These are phyloP conservation scores for Ormyrus labotus DNA, from an alignment of 2,888 invertebrate species.

Conservation along the genomic window DNA sequence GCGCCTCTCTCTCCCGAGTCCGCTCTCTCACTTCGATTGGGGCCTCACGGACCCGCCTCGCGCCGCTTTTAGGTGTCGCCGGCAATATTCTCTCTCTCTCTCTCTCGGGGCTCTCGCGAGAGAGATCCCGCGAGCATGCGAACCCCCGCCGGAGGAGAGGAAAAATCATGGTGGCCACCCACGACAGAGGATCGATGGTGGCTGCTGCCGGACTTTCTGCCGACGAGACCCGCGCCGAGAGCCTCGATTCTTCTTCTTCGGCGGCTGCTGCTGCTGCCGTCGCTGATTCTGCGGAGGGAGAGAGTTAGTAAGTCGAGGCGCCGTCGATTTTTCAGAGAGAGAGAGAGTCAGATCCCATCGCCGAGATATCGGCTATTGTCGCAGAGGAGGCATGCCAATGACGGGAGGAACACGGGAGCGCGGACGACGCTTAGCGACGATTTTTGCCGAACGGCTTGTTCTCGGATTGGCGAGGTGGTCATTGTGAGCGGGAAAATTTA, in stretches of 20 bases:
- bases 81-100: not conserved
- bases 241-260: not conserved
- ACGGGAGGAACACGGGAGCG: too few species aligned
- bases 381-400: too few species aligned
- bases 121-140: not conserved
- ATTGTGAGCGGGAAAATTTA: too few species aligned
- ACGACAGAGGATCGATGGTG: conserved; percentile 48
- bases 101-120: not conserved
- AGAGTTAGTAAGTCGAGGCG: not conserved
- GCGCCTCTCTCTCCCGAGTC: conserved; percentile 30
- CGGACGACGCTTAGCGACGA: too few species aligned
- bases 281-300: not conserved
- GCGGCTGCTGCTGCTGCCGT: conserved; percentile 6
- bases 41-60: conserved; percentile 44
- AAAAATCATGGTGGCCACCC: conserved; percentile 57
- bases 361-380: too few species aligned
- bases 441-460: too few species aligned
- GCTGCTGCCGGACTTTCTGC: not conserved
- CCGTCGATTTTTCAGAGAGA: not conserved
- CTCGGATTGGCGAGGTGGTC: too few species aligned
- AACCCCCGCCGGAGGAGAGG: conserved; percentile 6
- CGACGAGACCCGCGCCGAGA: not conserved
- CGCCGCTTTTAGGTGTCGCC: conserved; percentile 33
- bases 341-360: too few species aligned
- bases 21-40: conserved; percentile 47